These are phyloP conservation scores for Aselliscus stoliczkanus DNA, from an alignment of 2,797 vertebrate genomes.

Conservation along the genomic window DNA sequence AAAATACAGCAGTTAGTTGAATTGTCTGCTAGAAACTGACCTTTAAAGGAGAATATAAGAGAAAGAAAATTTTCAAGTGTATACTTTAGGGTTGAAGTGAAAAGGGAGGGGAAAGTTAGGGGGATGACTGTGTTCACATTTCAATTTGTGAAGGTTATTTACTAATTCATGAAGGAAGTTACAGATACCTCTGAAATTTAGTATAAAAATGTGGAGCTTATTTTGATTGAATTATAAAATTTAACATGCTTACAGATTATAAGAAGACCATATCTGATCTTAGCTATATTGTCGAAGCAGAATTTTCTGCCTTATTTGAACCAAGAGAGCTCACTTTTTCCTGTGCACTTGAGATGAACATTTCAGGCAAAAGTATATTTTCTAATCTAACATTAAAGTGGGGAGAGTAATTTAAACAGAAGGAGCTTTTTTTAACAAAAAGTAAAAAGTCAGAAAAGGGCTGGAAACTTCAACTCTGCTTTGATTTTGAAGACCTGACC, in stretches of 20 bases:
- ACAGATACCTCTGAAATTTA: slow-evolving; percentile 72
- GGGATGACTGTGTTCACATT: slow-evolving; percentile 64
- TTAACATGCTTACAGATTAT: slow-evolving; percentile 59
- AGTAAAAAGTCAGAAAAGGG: neutral
- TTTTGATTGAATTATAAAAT: slow-evolving; percentile 77
- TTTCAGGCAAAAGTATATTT: neutral
- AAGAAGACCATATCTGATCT: neutral
- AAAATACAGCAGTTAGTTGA: slow-evolving; percentile 81
- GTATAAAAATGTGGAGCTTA: slow-evolving; percentile 69
- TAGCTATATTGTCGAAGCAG: neutral
- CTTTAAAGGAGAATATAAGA: slow-evolving; percentile 83
- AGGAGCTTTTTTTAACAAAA: neutral
- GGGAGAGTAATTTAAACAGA: neutral
- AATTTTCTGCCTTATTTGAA: slow-evolving; percentile 37
- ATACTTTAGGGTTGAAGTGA: slow-evolving; percentile 74
- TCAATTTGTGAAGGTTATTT: slow-evolving; percentile 73
- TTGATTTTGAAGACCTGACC: neutral
- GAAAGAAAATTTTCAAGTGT: slow-evolving; percentile 77
- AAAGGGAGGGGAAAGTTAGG: slow-evolving; percentile 47
- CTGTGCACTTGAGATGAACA: neutral
- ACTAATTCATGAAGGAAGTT: slow-evolving; percentile 74
- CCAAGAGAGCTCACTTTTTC: slow-evolving; percentile 16
- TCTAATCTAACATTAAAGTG: neutral
- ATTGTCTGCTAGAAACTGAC: slow-evolving; percentile 80
- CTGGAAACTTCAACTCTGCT: neutral